Evolutionary conservation across 2,797 vertebrate species (phyloP).

Genomic region (Discoglossus pictus): DNA sequence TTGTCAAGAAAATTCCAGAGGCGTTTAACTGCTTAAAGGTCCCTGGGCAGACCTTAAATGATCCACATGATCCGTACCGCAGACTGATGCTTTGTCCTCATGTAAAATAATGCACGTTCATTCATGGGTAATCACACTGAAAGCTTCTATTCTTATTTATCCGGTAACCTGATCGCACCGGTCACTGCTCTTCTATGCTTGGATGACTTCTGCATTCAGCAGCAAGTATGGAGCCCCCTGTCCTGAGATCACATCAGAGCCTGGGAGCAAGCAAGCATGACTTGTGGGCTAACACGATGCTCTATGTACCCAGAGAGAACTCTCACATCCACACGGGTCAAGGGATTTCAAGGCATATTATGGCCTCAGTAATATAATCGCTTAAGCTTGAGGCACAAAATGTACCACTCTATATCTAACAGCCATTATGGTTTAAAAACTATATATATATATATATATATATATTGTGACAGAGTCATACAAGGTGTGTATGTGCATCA

Average conservation of each 20-base stretch:
- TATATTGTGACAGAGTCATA: too few relatives aligned
- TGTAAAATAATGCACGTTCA: slow-evolving; percentile 2
- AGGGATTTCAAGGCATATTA: slow-evolving; percentile 1
- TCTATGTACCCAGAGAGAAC: slow-evolving; percentile 2
- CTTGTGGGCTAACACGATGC: neutral
- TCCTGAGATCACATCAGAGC: slow-evolving; percentile 26
- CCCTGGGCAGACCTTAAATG: too few relatives aligned
- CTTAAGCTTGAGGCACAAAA: too few relatives aligned
- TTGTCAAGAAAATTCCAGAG: too few relatives aligned
- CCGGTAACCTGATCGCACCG: slow-evolving; percentile 17
- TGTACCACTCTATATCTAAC: too few relatives aligned
- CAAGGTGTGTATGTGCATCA: too few relatives aligned
- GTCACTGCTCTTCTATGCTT: neutral
- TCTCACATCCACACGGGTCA: slow-evolving; percentile 19
- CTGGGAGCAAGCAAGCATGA: slow-evolving; percentile 12
- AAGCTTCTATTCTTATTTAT: slow-evolving; percentile 13
- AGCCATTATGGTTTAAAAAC: too few relatives aligned
- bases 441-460: too few relatives aligned
- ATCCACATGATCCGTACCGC: too few relatives aligned
- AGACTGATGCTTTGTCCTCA: too few relatives aligned
- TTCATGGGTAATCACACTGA: neutral
- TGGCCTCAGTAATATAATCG: too few relatives aligned
- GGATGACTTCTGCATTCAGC: slow-evolving; percentile 16
- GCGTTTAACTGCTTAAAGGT: too few relatives aligned
- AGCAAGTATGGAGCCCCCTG: slow-evolving; percentile 3